Conservation (phyloP, 2,797 vertebrate genomes). For the Geotrypetes seraphini region DNA sequence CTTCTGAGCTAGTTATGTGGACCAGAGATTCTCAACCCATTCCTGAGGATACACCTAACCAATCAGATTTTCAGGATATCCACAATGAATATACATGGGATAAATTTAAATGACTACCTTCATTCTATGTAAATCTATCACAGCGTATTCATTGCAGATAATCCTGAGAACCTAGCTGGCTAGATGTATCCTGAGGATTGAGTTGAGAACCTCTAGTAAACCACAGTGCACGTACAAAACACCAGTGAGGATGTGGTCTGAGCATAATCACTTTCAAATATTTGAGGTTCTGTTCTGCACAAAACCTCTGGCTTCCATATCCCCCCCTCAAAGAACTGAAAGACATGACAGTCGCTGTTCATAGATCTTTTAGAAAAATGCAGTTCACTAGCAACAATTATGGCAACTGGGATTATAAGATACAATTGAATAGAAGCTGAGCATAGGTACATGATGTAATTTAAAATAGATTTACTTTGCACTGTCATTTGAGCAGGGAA, state of each 20-base stretch:
- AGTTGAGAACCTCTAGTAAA: too few species aligned
- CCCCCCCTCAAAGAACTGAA: constrained; percentile 32
- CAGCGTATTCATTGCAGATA: too few species aligned
- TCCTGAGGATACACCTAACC: too few species aligned
- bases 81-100: too few species aligned
- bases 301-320: constrained; percentile 20
- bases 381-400: constrained; percentile 41
- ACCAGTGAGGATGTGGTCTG: constrained; percentile 12
- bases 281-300: constrained; percentile 27
- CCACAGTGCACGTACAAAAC: too few species aligned
- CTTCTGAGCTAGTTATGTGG: too few species aligned
- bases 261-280: constrained; percentile 19
- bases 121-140: too few species aligned
- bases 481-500: constrained; percentile 7
- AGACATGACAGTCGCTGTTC: constrained; percentile 31
- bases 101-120: too few species aligned
- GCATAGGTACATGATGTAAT: constrained; percentile 10
- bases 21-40: too few species aligned
- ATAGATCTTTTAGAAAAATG: constrained; percentile 43
- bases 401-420: constrained; percentile 35
- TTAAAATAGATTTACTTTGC: not conserved
- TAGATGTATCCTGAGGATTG: too few species aligned
- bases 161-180: too few species aligned
- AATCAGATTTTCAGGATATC: too few species aligned
- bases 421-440: constrained; percentile 15